Conservation (phyloP, 2,113 vertebrate genomes). For the Recurvirostra avosetta region DNA sequence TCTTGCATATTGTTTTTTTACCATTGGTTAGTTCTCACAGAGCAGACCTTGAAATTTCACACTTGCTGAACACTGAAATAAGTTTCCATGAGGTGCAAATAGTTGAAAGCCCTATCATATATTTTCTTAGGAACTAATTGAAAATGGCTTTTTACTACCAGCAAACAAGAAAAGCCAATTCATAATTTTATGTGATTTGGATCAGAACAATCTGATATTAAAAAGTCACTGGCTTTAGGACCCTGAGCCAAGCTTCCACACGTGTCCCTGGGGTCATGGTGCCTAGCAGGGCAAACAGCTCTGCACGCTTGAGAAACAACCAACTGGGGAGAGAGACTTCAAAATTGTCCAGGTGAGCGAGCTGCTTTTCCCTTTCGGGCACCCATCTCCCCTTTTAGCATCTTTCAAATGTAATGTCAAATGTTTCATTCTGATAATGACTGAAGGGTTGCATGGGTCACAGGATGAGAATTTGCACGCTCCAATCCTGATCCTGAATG, state of each 20-base stretch:
- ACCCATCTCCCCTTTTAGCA: neutral
- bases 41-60: neutral
- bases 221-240: neutral
- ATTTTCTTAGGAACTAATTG: neutral
- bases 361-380: neutral
- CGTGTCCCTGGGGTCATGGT: accelerated
- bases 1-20: neutral
- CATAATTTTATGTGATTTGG: neutral
- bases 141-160: neutral
- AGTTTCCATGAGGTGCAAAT: neutral
- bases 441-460: neutral
- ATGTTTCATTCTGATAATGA: neutral
- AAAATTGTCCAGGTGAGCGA: neutral
- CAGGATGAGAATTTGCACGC: neutral
- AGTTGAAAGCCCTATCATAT: neutral
- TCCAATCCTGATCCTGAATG: neutral
- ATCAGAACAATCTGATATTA: neutral
- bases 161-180: neutral
- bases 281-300: neutral
- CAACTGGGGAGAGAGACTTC: neutral
- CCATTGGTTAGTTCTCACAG: neutral
- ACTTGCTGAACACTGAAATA: neutral
- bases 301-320: neutral
- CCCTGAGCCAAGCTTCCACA: neutral
- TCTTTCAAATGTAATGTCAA: neutral